A percentile compares a stretch with the other conserved stretches of the same genome.
phyloP scores from a whole-genome alignment of 2,113 vertebrate genomes.

The Bubalus kerabau region DNA sequence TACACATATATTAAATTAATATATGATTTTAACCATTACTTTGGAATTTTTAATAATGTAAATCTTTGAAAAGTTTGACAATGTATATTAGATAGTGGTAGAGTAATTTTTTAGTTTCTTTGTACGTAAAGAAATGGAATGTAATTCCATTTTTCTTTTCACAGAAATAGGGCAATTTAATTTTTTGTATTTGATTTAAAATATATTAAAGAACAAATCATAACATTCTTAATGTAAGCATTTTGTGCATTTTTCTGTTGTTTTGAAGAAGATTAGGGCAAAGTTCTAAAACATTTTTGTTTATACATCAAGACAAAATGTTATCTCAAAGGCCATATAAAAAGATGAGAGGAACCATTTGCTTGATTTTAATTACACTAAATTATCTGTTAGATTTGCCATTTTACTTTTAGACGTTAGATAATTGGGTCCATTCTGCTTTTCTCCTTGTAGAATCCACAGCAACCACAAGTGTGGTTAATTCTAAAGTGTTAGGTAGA shows the following conservation, averaged over 20 bases:
- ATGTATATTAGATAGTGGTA: slow-evolving; percentile 27
- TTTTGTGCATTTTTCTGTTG: background rate
- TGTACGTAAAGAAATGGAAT: background rate
- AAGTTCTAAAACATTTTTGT: slow-evolving; percentile 24
- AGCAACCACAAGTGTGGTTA: background rate
- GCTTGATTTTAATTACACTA: slow-evolving; percentile 15
- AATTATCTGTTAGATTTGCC: background rate
- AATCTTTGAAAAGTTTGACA: slow-evolving; percentile 37
- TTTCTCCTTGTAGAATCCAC: background rate
- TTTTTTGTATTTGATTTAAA: slow-evolving; percentile 36
- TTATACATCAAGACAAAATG: slow-evolving; percentile 35
- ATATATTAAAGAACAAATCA: background rate
- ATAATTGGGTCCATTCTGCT: background rate
- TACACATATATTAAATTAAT: slow-evolving; percentile 34
- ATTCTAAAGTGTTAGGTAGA: background rate
- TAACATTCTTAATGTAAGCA: background rate
- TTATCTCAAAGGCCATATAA: background rate
- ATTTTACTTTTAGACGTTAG: background rate
- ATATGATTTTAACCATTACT: slow-evolving; percentile 43
- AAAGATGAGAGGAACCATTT: background rate
- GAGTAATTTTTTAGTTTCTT: slow-evolving; percentile 22
- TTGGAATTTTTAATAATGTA: slow-evolving; percentile 21
- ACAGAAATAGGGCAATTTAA: background rate
- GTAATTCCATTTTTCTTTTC: slow-evolving; percentile 25
- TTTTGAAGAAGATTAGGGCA: background rate